Evolutionary conservation across 2,113 vertebrate genomes (phyloP).

Genomic region (Tyto alba): DNA sequence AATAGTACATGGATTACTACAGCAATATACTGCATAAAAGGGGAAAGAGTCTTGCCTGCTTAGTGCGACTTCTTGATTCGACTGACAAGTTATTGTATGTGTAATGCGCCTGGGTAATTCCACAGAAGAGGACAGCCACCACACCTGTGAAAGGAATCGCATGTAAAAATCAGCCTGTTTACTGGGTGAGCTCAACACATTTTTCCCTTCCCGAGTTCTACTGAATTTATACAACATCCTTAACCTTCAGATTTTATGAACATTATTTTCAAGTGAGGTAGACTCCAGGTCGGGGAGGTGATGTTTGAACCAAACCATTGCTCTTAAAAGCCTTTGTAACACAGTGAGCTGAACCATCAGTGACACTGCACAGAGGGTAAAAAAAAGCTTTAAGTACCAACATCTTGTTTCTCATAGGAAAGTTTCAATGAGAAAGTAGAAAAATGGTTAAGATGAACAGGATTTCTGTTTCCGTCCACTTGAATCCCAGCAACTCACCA

Average conservation of each 20-base stretch:
- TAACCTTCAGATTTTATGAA: background rate
- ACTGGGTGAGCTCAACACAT: background rate
- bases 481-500: slow-evolving; percentile 71
- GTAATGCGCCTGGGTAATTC: slow-evolving; percentile 96
- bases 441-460: background rate
- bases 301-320: background rate
- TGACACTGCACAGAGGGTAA: fast-evolving
- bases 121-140: slow-evolving; percentile 94
- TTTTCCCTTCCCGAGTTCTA: background rate
- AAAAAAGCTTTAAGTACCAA: background rate
- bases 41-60: slow-evolving; percentile 82
- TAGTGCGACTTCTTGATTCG: slow-evolving; percentile 91
- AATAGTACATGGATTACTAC: background rate
- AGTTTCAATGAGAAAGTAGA: background rate
- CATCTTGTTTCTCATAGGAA: background rate
- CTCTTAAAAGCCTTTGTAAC: background rate
- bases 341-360: background rate
- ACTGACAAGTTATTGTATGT: slow-evolving; percentile 92
- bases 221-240: background rate
- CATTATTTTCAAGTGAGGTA: background rate
- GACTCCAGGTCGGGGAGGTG: background rate
- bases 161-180: background rate
- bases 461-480: background rate
- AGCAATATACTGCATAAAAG: background rate
- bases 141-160: slow-evolving; percentile 77